Evolutionary conservation across 2,888 invertebrate genomes (phyloP).

Genomic region (Melinaea marsaeus): DNA sequence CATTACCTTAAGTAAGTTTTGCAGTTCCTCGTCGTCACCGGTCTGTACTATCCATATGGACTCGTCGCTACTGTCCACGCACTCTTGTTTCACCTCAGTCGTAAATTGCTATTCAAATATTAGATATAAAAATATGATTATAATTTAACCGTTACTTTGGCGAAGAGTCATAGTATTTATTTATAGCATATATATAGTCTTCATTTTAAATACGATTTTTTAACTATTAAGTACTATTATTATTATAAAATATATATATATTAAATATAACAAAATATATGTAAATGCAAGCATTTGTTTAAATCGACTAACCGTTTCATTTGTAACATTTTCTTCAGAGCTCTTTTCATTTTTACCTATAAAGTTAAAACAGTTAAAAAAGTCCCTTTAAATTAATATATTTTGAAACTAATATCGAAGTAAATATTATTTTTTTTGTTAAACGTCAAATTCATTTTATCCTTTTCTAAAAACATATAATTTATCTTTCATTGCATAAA

Average conservation of each 20-base stretch:
- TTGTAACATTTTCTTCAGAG: constrained; percentile 20
- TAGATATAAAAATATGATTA: neutral
- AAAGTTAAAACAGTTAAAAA: neutral
- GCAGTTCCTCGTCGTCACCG: constrained; percentile 49
- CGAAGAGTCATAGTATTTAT: too few species aligned
- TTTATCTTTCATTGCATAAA: too few species aligned
- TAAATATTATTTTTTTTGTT: too few species aligned
- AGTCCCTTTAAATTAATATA: too few species aligned
- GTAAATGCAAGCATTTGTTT: neutral
- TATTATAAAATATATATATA: too few species aligned
- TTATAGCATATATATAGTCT: neutral
- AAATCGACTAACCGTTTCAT: constrained; percentile 26
- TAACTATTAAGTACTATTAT: too few species aligned
- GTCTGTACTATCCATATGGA: constrained; percentile 69
- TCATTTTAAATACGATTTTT: too few species aligned
- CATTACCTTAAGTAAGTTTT: constrained; percentile 41
- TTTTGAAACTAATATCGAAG: too few species aligned
- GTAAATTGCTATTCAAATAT: constrained; percentile 35
- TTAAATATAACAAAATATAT: too few species aligned
- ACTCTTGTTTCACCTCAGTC: constrained; percentile 62
- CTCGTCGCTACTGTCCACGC: constrained; percentile 60
- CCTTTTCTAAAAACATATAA: too few species aligned
- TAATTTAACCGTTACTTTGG: neutral
- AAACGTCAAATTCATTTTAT: too few species aligned
- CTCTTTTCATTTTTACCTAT: constrained; percentile 27